Evolutionary conservation across 1,140 invertebrate genomes (phyloP), one percentile per base, ranked within the genome.

Genomic region (Neotoxoptera formosana): DNA sequence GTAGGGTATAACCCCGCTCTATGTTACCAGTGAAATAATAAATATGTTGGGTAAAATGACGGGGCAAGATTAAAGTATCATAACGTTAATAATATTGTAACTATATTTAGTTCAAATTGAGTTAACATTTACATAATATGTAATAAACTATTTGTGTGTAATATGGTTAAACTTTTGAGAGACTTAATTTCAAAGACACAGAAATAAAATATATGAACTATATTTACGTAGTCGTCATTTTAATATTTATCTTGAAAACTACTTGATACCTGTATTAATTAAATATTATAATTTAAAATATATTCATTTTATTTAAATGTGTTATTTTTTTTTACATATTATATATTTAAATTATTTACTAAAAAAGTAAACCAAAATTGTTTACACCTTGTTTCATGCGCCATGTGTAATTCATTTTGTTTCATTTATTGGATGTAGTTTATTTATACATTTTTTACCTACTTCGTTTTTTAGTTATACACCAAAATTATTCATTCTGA

Each of bases 81-180:
- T 48, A 87, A 87, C n/a, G n/a, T 30, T 87, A 48, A 48, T 87
- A 51, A 87, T 86, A 87, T 87, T n/a, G 30, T n/a, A 48, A 87
- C 45, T 87, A 17, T 14, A 51, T 87, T 87, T 48, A n/a, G 45
- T 87, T 48, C 45, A 87, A 48, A n/a, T 87, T 87, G 47, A 87
- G 45, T 87, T n/a, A 87, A 48, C 86, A 51, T 48, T 48, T n/a
- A 48, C 30, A 48, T 51, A 41, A 86, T 45, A 45, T 86, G 25
- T 45, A 86, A 86, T 86, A 36, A 84, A 45, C 81, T 83, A 23
- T 34, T 23, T n/a, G 14, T 34, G n/a, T 76, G n/a, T 67, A 17
- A n/a, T 67, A 17, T 1, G 11, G 45, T 86, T 20, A 86, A 86
- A n/a, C 84, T 86, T 86, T 45, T 47, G 9, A n/a, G 84, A 86